phyloP scores from a whole-genome alignment of 2,888 invertebrate species.

The Leistus spinibarbis region DNA sequence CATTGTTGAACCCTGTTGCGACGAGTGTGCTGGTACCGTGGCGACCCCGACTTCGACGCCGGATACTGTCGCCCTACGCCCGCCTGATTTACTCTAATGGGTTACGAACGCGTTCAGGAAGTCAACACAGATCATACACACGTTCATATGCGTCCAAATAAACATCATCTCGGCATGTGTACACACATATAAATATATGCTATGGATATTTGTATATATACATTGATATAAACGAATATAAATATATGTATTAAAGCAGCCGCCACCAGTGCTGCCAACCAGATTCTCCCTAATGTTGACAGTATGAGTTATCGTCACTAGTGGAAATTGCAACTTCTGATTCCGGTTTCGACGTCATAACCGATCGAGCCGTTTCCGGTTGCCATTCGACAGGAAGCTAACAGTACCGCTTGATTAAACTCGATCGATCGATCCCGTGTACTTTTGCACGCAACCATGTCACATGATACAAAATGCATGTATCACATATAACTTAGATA shows the following conservation, averaged over 20 bases:
- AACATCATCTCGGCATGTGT: constrained; percentile 17
- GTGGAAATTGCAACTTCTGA: constrained; percentile 32
- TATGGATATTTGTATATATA: background rate
- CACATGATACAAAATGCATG: background rate
- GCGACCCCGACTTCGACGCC: constrained; percentile 10
- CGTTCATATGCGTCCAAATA: constrained; percentile 25
- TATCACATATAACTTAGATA: no score
- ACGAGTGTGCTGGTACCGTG: background rate
- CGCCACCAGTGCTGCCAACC: background rate
- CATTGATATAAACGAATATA: no score
- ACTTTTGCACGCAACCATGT: background rate
- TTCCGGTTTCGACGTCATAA: constrained; percentile 37
- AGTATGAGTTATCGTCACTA: constrained; percentile 15
- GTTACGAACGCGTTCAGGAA: constrained; percentile 14
- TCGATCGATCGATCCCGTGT: background rate
- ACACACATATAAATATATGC: background rate
- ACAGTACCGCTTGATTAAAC: constrained; percentile 22
- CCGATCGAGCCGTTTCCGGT: constrained; percentile 35
- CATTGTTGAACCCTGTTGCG: constrained; percentile 17
- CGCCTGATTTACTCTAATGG: constrained; percentile 4
- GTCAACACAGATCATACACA: constrained; percentile 28
- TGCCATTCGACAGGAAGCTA: constrained; percentile 12
- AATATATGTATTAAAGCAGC: background rate
- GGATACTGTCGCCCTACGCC: constrained; percentile 11
- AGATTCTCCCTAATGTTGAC: background rate